phyloP scores from a whole-genome alignment of 2,797 vertebrate species.

The Pseudochaenichthys georgianus region DNA sequence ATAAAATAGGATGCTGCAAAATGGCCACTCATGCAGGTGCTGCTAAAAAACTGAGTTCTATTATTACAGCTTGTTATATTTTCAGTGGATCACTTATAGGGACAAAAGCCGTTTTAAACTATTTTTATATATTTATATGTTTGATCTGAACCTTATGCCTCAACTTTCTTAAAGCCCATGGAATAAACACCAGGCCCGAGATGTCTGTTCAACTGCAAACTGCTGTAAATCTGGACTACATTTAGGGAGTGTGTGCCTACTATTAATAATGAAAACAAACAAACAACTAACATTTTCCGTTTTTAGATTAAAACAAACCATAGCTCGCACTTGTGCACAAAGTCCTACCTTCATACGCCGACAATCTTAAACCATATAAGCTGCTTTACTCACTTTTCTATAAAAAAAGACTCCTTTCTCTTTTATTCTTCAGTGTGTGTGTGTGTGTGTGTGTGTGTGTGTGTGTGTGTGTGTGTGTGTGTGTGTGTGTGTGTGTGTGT shows the following conservation, averaged over 20 bases:
- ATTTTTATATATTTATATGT: neutral
- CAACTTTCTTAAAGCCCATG: neutral
- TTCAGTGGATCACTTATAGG: neutral
- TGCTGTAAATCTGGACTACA: neutral
- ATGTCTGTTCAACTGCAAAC: neutral
- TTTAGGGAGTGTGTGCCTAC: neutral
- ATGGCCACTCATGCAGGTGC: neutral
- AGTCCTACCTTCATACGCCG: neutral
- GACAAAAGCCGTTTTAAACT: neutral
- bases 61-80: neutral
- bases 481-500: conserved; percentile 17
- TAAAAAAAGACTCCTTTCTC: conserved; percentile 1
- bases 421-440: neutral
- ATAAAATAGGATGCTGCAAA: too few relatives aligned
- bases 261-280: conserved; percentile 28
- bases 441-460: conserved; percentile 12
- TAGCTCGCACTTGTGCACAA: neutral
- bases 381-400: neutral
- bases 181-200: neutral
- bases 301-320: conserved; percentile 1
- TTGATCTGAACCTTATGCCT: neutral
- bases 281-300: conserved; percentile 6
- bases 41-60: neutral
- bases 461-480: too few relatives aligned
- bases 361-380: neutral